Evolutionary conservation across 2,113 vertebrate species (phyloP), one percentile per base, ranked within the genome.

Genomic region (Atrichornis clamosus): DNA sequence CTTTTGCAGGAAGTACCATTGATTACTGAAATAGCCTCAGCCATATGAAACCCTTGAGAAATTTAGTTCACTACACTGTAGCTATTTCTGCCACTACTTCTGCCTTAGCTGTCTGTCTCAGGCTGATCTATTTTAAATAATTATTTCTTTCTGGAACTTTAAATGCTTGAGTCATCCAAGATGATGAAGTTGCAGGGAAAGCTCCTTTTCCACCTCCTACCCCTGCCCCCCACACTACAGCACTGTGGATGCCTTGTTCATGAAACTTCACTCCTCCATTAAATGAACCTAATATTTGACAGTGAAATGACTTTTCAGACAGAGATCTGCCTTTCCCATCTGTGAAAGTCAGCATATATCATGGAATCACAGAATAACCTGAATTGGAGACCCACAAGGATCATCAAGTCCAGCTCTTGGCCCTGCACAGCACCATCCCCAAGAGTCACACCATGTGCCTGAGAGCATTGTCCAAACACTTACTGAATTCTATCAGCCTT

Each of bases 131-230:
- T 65, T 91, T 93, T 20, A 85, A 87, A 80, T 90, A 74, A 77
- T 81, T 93, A 39, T 77, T 95, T 93, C 12, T 87, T 77, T 73
- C 87, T 58, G 69, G 20, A 93, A 94, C 19, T 80, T 91, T 95
- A 93, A 96, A 86, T 70, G 42, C 19, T 74, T 95, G 90, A 94
- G 44, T 94, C 93, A 90, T 86, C 75, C 0, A 1, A 63, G 39
- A 80, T 56, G 20, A 93, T 52, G 60, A 74, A 80, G 75, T 83
- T 77, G 26, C 33, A 88, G 58, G 72, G 76, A 95, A 94, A 93
- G 42, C 47, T 94, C 87, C 75, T 58, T 90, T 83, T 85, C 82
- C 24, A 84, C 78, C 85, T 76, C 77, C 69, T 85, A 22, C 80
- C 23, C 44, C 28, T 2, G 0, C 6, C 35, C 63, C 24, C 60